Evolutionary conservation across 2,888 invertebrate species (phyloP).

Genomic region (Drosophila ezoana): DNA sequence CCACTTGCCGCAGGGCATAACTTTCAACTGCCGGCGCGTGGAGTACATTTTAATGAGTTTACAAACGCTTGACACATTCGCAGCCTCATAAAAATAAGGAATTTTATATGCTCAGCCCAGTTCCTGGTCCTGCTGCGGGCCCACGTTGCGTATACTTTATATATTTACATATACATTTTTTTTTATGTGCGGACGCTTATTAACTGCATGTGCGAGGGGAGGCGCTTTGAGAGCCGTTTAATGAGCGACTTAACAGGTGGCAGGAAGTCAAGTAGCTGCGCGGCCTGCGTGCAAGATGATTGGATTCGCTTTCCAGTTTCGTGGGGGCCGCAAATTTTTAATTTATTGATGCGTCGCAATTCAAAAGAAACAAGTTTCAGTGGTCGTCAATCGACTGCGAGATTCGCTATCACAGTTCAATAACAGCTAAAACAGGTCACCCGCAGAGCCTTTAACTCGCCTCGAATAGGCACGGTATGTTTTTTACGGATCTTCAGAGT

Average conservation of each 20-base stretch:
- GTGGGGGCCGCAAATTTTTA: neutral
- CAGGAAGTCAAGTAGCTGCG: conserved; percentile 8
- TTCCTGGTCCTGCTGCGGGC: neutral
- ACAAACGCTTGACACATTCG: conserved; percentile 79
- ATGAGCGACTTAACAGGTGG: conserved; percentile 47
- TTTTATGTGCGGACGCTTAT: conserved; percentile 54
- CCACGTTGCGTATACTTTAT: conserved; percentile 65
- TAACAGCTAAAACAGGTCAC: too few relatives aligned
- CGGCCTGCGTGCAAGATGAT: neutral
- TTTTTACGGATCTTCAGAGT: too few relatives aligned
- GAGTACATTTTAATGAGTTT: conserved; percentile 75
- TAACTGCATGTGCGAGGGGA: conserved; percentile 44
- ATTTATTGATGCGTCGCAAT: neutral
- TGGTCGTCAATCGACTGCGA: too few relatives aligned
- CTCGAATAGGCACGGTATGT: too few relatives aligned
- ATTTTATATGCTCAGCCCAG: conserved; percentile 18
- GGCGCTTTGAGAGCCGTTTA: conserved; percentile 56
- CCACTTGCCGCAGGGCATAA: conserved; percentile 44
- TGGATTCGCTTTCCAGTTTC: neutral
- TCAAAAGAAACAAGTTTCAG: neutral
- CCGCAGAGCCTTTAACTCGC: too few relatives aligned
- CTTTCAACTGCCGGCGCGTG: conserved; percentile 54
- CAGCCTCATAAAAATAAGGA: conserved; percentile 54
- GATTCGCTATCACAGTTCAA: too few relatives aligned
- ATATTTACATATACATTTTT: conserved; percentile 39